Evolutionary conservation across 2,888 invertebrate species (phyloP), one percentile per base, ranked within the genome.

Genomic region (Coelopa pilipes): DNA sequence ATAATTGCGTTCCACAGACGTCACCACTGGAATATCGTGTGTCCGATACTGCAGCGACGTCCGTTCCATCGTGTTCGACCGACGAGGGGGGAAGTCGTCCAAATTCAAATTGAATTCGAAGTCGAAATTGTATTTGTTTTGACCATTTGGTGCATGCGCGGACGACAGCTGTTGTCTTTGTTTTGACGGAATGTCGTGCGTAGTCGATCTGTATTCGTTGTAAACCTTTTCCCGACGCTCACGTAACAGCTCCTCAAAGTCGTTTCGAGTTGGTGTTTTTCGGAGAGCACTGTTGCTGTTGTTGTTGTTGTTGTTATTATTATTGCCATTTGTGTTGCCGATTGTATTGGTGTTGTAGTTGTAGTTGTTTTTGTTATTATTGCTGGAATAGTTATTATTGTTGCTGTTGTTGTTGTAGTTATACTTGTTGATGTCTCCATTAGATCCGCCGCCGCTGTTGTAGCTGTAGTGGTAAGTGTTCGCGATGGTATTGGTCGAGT

Each of bases 141-240:
- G 65, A 66, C 75, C 21, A 70, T 75, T 63, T 21, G 77, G 76
- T 19, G 75, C 75, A 59, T 50, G 76, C 74, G 47, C 77, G 53
- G 45, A 15, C 17, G 66, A 49, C 60, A 62, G 60, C 60, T 62
- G 60, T 34, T 34, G 34, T 7, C 34, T 34, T 34, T 34, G 34
- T 24, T 19, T 69, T 70, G 60, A 11, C 34, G 34, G 34, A 34
- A 7, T 34, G 4, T 34, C 34, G 34, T 34, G 34, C 34, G 34
- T 34, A 63, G 60, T 73, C 21, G 78, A 73, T 15, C 77, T 79
- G 77, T 80, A 84, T 75, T 87, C 84, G 76, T 77, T 80, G 76
- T 78, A 84, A 71, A 87, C 86, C 81, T 87, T 87, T 80, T 87
- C 87, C 76, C 87, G 87, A 60, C 88, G 84, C 77, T 87, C 87